A percentile compares a stretch with the other conserved stretches of the same genome.
Conservation (phyloP, 1,140 invertebrate genomes). For the Nasonia longicornis region DNA sequence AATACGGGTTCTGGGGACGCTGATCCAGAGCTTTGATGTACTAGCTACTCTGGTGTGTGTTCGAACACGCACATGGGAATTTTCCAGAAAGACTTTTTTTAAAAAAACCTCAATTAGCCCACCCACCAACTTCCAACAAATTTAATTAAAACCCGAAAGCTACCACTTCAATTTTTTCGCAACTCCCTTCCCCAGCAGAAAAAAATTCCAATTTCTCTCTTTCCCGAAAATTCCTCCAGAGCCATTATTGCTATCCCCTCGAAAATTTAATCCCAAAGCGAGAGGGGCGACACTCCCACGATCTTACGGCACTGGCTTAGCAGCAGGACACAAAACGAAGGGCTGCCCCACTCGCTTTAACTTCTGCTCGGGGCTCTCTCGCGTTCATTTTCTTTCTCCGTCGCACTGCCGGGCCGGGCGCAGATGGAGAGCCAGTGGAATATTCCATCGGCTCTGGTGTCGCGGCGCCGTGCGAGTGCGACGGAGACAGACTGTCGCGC, state of each 20-base stretch:
- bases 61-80: background rate
- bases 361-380: background rate
- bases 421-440: constrained; percentile 65
- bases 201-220: background rate
- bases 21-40: background rate
- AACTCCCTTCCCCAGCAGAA: too few relatives aligned
- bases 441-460: constrained; percentile 59
- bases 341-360: background rate
- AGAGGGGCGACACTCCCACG: background rate
- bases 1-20: background rate
- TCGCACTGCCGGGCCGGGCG: constrained; percentile 26
- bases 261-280: background rate
- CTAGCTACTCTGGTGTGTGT: background rate
- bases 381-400: constrained; percentile 15
- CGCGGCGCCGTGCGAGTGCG: background rate
- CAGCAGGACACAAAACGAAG: constrained; percentile 27
- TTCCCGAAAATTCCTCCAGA: background rate
- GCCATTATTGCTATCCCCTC: background rate
- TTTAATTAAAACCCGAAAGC: too few relatives aligned
- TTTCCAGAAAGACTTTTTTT: background rate
- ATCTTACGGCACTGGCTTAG: constrained; percentile 13
- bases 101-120: too few relatives aligned
- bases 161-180: too few relatives aligned
- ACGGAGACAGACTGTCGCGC: background rate
- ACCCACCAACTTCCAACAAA: too few relatives aligned